These are phyloP conservation scores for Archivesica marissinica DNA, from an alignment of 1,140 invertebrate genomes.

Conservation along the genomic window DNA sequence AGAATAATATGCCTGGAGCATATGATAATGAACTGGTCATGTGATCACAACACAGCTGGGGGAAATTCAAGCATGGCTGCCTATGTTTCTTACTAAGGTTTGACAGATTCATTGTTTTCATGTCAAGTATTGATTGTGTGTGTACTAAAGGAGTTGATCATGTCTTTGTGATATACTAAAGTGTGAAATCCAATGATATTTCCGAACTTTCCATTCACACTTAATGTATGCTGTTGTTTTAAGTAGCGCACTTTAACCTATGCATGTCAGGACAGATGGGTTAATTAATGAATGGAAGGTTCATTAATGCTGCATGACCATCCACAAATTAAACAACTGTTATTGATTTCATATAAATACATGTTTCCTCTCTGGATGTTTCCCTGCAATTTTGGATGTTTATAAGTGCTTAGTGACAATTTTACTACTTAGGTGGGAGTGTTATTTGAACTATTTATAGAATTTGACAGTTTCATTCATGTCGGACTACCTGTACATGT, in stretches of 20 bases:
- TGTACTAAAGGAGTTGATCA: slow-evolving; percentile 5
- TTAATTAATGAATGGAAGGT: slow-evolving; percentile 55
- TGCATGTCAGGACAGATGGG: slow-evolving; percentile 44
- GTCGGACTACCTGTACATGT: slow-evolving; percentile 58
- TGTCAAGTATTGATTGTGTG: slow-evolving; percentile 57
- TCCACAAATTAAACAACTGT: background rate
- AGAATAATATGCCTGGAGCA: slow-evolving; percentile 60
- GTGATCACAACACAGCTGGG: slow-evolving; percentile 64
- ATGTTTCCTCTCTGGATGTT: background rate
- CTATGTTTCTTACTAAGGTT: slow-evolving; percentile 57
- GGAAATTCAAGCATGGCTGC: slow-evolving; percentile 58
- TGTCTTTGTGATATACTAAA: slow-evolving; percentile 28
- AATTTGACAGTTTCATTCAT: slow-evolving; percentile 60
- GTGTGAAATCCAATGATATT: slow-evolving; percentile 8
- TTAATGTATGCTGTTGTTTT: background rate
- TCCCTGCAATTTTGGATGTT: slow-evolving; percentile 1
- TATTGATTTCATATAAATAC: slow-evolving; percentile 29
- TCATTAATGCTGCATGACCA: slow-evolving; percentile 50
- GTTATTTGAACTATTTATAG: slow-evolving; percentile 62
- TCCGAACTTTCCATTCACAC: slow-evolving; percentile 29
- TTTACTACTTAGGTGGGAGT: slow-evolving; percentile 14
- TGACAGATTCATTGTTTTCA: slow-evolving; percentile 63
- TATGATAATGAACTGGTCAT: slow-evolving; percentile 62
- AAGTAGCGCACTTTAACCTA: background rate
- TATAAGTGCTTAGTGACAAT: background rate